Conservation (phyloP, 2,113 vertebrate genomes). For the Oenanthe oenanthe region DNA sequence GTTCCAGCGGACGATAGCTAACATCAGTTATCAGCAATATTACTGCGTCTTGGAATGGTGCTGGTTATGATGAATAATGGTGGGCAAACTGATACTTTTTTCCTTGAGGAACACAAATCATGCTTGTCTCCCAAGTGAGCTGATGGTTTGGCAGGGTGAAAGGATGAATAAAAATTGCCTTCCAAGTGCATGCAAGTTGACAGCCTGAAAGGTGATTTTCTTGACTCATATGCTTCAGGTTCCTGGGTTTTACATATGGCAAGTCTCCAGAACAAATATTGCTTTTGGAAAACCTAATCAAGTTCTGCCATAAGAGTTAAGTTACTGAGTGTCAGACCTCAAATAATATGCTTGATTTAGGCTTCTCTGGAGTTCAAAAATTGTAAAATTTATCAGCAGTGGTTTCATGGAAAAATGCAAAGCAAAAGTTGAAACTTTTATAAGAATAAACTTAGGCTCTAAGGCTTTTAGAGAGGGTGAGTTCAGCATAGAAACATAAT, state of each 20-base stretch:
- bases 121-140: background rate
- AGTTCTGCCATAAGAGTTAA: constrained; percentile 47
- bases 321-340: constrained; percentile 41
- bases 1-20: background rate
- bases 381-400: constrained; percentile 50
- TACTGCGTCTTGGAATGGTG: background rate
- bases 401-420: constrained; percentile 13
- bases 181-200: constrained; percentile 26
- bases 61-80: constrained; percentile 4
- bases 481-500: background rate
- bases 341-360: constrained; percentile 54
- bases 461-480: background rate
- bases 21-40: background rate
- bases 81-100: background rate
- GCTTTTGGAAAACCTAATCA: constrained; percentile 53
- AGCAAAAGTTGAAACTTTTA: background rate
- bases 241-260: constrained; percentile 42
- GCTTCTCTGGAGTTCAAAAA: constrained; percentile 45
- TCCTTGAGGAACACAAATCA: background rate
- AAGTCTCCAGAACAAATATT: constrained; percentile 67
- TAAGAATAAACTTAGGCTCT: background rate
- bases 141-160: constrained; percentile 35
- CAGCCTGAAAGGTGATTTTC: constrained; percentile 43
- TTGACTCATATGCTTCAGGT: constrained; percentile 31
- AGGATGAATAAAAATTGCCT: constrained; percentile 45